phyloP scores from a whole-genome alignment of 2,888 invertebrate species.

The Sarcophaga subvicina region DNA sequence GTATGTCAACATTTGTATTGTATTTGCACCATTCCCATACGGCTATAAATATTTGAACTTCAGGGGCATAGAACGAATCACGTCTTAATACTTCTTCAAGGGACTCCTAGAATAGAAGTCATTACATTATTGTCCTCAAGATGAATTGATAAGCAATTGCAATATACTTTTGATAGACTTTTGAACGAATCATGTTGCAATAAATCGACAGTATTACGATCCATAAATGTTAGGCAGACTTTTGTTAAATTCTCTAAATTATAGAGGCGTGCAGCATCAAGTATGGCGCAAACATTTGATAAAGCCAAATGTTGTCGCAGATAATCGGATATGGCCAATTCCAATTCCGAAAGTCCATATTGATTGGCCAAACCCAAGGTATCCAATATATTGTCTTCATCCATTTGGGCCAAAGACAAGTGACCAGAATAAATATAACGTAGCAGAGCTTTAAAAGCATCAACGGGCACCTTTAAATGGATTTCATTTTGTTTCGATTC shows the following conservation, averaged over 20 bases:
- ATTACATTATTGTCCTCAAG: neutral
- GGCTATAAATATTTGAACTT: slow-evolving; percentile 96
- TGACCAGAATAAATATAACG: slow-evolving; percentile 97
- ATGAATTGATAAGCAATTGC: neutral
- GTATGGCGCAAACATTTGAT: slow-evolving; percentile 96
- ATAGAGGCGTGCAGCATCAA: slow-evolving; percentile 92
- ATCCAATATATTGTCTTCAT: slow-evolving; percentile 87
- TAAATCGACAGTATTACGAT: slow-evolving; percentile 93
- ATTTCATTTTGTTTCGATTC: slow-evolving; percentile 91
- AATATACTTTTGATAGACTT: slow-evolving; percentile 87
- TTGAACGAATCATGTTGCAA: slow-evolving; percentile 92
- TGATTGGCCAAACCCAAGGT: slow-evolving; percentile 95
- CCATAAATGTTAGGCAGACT: slow-evolving; percentile 95
- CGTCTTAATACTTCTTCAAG: slow-evolving; percentile 92
- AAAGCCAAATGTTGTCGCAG: slow-evolving; percentile 93
- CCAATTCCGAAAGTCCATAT: slow-evolving; percentile 96
- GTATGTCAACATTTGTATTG: slow-evolving; percentile 85
- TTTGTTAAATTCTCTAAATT: slow-evolving; percentile 86
- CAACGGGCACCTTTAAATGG: slow-evolving; percentile 90
- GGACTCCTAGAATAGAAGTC: slow-evolving; percentile 82
- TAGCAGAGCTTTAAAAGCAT: slow-evolving; percentile 93
- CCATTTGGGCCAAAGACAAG: slow-evolving; percentile 86
- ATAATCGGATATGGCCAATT: slow-evolving; percentile 96
- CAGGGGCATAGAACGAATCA: slow-evolving; percentile 98
- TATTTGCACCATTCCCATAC: slow-evolving; percentile 93